Percentiles rank a stretch among this genome's conserved stretches.
phyloP scores from a whole-genome alignment of 1,140 invertebrate genomes.

The Grapholita molesta region DNA sequence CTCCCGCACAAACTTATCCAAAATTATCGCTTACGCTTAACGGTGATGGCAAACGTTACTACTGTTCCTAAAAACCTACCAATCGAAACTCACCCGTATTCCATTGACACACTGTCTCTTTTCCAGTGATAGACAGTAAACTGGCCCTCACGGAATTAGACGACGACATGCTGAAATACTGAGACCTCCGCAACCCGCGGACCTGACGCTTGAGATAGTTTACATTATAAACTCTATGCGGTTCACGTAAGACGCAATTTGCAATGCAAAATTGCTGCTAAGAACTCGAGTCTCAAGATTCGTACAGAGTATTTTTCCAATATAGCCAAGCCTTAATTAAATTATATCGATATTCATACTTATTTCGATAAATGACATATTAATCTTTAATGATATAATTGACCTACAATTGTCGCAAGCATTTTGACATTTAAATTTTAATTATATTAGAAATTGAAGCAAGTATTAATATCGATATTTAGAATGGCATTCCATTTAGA shows the following conservation, averaged over 20 bases:
- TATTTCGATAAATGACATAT: background rate
- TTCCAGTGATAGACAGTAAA: constrained; percentile 76
- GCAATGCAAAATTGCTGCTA: background rate
- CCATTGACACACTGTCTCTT: constrained; percentile 10
- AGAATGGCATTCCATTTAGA: constrained; percentile 3
- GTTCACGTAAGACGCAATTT: background rate
- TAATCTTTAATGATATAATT: no score
- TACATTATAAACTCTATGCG: background rate
- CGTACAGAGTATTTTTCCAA: constrained; percentile 10
- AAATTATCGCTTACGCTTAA: background rate
- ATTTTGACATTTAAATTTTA: background rate
- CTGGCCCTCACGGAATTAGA: constrained; percentile 60
- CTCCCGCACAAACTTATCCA: background rate
- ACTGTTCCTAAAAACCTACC: background rate
- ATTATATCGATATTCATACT: background rate
- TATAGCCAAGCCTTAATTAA: background rate
- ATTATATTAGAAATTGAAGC: background rate
- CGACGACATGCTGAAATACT: constrained; percentile 64
- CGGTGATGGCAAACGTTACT: background rate
- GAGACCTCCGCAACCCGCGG: constrained; percentile 25
- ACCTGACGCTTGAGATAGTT: background rate
- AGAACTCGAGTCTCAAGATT: background rate
- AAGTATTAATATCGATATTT: background rate
- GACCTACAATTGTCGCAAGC: no score
- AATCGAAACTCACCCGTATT: background rate